Evolutionary conservation across 2,888 invertebrate species (phyloP), one percentile per base, ranked within the genome.

Genomic region (Cataglyphis cursor): DNA sequence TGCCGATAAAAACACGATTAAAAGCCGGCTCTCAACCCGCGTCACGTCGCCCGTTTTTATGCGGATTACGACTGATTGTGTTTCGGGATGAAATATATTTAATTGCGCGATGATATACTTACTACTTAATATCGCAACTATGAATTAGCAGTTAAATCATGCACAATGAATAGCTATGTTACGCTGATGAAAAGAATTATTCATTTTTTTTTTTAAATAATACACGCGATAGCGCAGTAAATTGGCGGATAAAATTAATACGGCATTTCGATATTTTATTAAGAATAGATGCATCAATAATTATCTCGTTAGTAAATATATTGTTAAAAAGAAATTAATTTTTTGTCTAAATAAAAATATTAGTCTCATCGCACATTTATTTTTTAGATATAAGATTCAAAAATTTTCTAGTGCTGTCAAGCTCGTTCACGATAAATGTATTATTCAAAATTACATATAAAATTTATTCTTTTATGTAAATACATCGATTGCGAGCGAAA

Each of bases 1-100:
- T 44, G 57, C 31, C 48, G 24, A 57, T 31, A 65, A 66, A 75
- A 68, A 41, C 10, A 10, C 38, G 35, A 51, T 65, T 65, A 54
- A 65, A 38, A 65, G 35, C 51, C 15, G 18, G 35, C 21, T 54
- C 12, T n/a, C 72, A 15, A 24, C 21, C 15, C 24, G 15, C 24
- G 21, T 35, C 8, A 31, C 12, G 51, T 51, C 24, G 64, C 44
- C 44, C 31, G 31, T 35, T 31, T 59, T 59, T 59, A 51, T 78
- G 59, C 21, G 18, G 31, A 59, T 78, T 59, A 59, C 15, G 28
- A 31, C 21, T 5, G 61, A 8, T 21, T 35, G 28, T n/a, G 21
- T 31, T 54, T 41, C 21, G 21, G 24, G 10, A 5, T 15, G 41
- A 57, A 68, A 57, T 57, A 28, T 65, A 65, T 12, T 57, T 10